These are phyloP conservation scores for Plemyria rubiginata DNA, from an alignment of 2,888 invertebrate genomes.

Conservation along the genomic window DNA sequence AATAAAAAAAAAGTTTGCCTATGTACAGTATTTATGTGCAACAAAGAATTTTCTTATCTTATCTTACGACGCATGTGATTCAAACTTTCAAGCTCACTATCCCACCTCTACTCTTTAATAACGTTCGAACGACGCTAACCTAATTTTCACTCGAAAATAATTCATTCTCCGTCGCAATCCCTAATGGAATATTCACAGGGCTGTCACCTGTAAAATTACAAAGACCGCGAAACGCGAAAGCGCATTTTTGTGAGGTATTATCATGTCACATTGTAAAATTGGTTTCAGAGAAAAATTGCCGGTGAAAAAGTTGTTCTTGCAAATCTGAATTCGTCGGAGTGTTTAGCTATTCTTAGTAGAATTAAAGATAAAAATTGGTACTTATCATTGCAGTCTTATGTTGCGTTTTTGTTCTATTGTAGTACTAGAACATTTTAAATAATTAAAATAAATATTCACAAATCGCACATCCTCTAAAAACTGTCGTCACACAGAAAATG, in stretches of 20 bases:
- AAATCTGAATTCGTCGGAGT: conserved; percentile 2
- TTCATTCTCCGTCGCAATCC: conserved; percentile 56
- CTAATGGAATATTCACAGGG: conserved; percentile 63
- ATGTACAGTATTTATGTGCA: no score
- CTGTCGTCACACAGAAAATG: no score
- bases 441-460: no score
- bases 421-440: no score
- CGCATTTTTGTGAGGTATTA: conserved; percentile 45
- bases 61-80: no score
- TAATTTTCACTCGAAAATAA: conserved; percentile 56
- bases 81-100: not conserved
- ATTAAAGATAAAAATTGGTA: not conserved
- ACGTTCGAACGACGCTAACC: conserved; percentile 49
- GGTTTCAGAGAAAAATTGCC: conserved; percentile 42
- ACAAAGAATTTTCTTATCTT: no score
- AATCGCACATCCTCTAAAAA: no score
- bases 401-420: no score
- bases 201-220: conserved; percentile 47
- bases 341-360: conserved; percentile 7
- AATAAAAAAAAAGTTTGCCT: no score
- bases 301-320: conserved; percentile 31
- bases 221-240: conserved; percentile 40
- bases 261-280: conserved; percentile 45
- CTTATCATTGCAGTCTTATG: no score
- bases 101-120: conserved; percentile 42